Conservation (phyloP, 2,888 invertebrate species). For the Gasteruption jaculator region DNA sequence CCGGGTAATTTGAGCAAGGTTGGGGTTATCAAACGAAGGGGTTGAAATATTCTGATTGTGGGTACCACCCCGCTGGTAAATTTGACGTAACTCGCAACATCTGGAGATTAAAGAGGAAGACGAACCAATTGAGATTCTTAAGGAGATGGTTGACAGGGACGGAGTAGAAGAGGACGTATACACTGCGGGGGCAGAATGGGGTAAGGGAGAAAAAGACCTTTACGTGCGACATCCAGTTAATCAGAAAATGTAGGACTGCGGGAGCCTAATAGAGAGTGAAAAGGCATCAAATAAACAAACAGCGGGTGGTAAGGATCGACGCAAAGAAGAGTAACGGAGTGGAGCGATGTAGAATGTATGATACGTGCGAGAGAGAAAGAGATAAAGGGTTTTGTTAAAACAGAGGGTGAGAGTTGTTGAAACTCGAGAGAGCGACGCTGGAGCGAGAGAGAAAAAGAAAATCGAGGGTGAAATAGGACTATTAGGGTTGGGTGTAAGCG, state of each 20-base stretch:
- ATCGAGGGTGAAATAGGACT: slow-evolving; percentile 48
- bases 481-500: slow-evolving; percentile 50
- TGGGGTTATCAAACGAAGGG: no score
- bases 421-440: slow-evolving; percentile 19
- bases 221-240: slow-evolving; percentile 46
- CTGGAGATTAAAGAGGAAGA: no score
- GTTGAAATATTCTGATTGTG: no score
- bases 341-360: slow-evolving; percentile 15
- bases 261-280: slow-evolving; percentile 52
- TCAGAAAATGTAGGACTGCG: slow-evolving; percentile 49
- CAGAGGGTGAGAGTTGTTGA: slow-evolving; percentile 10
- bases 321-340: slow-evolving; percentile 13
- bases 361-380: slow-evolving; percentile 7
- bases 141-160: no score
- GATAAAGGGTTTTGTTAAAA: slow-evolving; percentile 9
- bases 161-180: no score
- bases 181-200: slow-evolving; percentile 36
- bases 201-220: slow-evolving; percentile 35
- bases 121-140: no score
- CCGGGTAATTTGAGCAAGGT: no score
- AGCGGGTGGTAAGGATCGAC: slow-evolving; percentile 31
- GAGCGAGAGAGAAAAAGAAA: slow-evolving; percentile 30
- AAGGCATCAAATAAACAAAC: slow-evolving; percentile 52
- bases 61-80: no score
- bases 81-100: no score